These are phyloP conservation scores for Drosophila neonasuta DNA, from an alignment of 2,888 invertebrate species.

Conservation along the genomic window DNA sequence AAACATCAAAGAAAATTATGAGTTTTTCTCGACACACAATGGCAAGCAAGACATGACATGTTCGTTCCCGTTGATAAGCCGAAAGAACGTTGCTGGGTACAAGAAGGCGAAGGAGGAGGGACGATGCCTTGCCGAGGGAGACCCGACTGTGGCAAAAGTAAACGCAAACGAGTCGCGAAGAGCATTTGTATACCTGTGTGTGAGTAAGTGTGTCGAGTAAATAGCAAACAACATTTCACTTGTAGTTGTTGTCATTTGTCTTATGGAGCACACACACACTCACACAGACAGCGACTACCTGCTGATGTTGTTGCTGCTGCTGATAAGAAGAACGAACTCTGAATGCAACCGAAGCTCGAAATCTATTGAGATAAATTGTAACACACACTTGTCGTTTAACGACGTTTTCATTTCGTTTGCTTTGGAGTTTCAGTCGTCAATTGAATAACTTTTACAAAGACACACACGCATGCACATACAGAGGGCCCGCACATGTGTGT, in stretches of 20 bases:
- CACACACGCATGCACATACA: constrained; percentile 28
- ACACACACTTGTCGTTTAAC: constrained; percentile 34
- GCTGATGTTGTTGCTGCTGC: constrained; percentile 52
- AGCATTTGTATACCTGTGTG: constrained; percentile 17
- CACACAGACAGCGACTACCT: constrained; percentile 30
- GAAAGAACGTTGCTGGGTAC: constrained; percentile 1
- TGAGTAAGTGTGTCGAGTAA: constrained; percentile 52
- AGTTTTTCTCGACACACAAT: constrained; percentile 55
- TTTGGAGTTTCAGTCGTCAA: constrained; percentile 36
- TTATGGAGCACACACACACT: constrained; percentile 18
- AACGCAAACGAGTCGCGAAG: constrained; percentile 52
- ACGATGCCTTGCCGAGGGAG: background rate
- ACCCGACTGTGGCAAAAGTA: constrained; percentile 17
- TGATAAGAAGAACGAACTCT: constrained; percentile 56
- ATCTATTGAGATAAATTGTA: constrained; percentile 73
- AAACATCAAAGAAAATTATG: constrained; percentile 74
- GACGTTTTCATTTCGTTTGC: constrained; percentile 54
- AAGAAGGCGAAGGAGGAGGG: too few relatives aligned
- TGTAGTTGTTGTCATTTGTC: constrained; percentile 58
- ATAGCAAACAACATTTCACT: constrained; percentile 57
- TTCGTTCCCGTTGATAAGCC: constrained; percentile 56
- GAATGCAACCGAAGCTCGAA: constrained; percentile 29
- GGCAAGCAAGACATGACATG: constrained; percentile 31
- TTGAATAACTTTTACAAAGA: constrained; percentile 70
- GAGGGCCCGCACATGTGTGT: constrained; percentile 14